Evolutionary conservation across 2,797 vertebrate species (phyloP).

Genomic region (Gymnodraco acuticeps): DNA sequence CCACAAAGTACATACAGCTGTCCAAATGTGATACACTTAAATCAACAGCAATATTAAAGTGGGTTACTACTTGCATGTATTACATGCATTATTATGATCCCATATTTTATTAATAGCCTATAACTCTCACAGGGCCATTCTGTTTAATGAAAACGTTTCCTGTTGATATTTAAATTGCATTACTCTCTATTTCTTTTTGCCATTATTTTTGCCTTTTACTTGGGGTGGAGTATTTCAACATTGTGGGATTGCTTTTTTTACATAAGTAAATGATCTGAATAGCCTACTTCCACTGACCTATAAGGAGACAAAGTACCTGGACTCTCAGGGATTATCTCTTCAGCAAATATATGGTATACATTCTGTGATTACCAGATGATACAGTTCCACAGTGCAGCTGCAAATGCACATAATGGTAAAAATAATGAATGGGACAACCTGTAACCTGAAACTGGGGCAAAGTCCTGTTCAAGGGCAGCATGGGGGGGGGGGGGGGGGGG

Average conservation of each 20-base stretch:
- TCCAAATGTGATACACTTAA: neutral
- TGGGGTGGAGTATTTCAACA: neutral
- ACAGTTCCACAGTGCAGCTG: neutral
- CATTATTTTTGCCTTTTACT: neutral
- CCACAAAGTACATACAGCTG: neutral
- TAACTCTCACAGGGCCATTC: too few relatives aligned
- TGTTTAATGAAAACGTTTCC: too few relatives aligned
- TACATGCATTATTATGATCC: too few relatives aligned
- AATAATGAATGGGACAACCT: conserved; percentile 13
- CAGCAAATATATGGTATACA: neutral
- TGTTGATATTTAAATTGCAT: neutral
- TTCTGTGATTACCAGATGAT: neutral
- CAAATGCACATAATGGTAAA: conserved; percentile 12
- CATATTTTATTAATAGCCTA: too few relatives aligned
- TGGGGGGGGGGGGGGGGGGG: too few relatives aligned
- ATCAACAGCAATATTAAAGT: neutral
- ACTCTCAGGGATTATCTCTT: neutral
- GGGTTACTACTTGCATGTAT: too few relatives aligned
- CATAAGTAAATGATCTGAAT: neutral
- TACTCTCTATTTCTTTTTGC: neutral
- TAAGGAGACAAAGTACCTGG: neutral
- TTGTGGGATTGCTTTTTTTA: neutral
- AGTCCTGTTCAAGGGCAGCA: neutral
- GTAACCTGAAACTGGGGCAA: neutral
- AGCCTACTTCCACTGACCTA: neutral